Evolutionary conservation across 1,140 invertebrate species (phyloP), one percentile per base, ranked within the genome.

Genomic region (Heliothis subflexa): DNA sequence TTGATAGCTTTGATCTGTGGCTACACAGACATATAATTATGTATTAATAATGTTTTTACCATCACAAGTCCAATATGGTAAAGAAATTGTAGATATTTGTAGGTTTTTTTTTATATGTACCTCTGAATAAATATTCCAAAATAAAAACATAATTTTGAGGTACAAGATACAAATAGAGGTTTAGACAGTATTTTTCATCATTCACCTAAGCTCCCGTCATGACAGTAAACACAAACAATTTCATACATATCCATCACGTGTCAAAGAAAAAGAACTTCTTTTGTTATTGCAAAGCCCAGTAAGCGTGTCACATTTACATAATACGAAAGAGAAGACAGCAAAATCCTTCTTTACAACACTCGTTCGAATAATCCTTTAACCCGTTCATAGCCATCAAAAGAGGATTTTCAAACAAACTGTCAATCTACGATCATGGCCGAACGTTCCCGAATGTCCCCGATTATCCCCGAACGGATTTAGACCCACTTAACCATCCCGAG

Each of bases 401-500:
- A n/a, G 40, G 40, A 18, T 47, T 64, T 64, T 64, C 16, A 64
- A 47, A 64, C 40, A 70, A 28, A 25, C 66, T 50, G 49, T 52
- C 66, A 50, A 52, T 70, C 66, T 47, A n/a, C 14, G 66, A 52
- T 50, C 13, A 28, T 70, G 52, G 47, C 47, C 66, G 40, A 66
- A 11, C 62, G 16, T 18, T 16, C 40, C 62, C 40, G 40, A 66
- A 13, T 66, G 62, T n/a, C n/a, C 62, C 62, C 40, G 40, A 66
- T 49, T 49, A 40, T n/a, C n/a, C 9, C 62, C 40, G 62, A 66
- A 18, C 47, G 49, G 66, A 70, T 70, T 70, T 70, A 70, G 49
- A 25, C 47, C 49, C 66, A 70, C 66, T 70, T 70, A 52, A 25
- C 9, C 66, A 52, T 70, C 66, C 12, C 66, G 28, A 4, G 66